These are phyloP conservation scores for Nomada goodeniana DNA, from an alignment of 2,888 invertebrate genomes.

Conservation along the genomic window DNA sequence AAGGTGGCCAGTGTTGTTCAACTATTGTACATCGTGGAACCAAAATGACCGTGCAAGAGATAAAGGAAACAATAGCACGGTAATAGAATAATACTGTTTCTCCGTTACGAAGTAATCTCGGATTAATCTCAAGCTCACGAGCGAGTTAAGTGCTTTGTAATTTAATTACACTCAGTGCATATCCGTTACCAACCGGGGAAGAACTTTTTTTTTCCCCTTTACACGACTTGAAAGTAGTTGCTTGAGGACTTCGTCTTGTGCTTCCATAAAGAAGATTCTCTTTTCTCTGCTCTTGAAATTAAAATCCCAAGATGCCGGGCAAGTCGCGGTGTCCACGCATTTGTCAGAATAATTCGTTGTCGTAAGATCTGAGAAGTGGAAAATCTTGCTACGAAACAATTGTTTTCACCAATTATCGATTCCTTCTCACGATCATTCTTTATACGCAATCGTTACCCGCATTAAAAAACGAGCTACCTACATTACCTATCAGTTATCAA, in stretches of 20 bases:
- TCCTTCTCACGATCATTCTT: no score
- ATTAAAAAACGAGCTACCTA: no score
- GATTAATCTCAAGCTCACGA: conserved; percentile 58
- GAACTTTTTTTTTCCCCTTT: conserved; percentile 5
- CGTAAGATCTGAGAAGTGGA: conserved; percentile 27
- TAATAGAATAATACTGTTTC: conserved; percentile 58
- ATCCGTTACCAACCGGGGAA: conserved; percentile 24
- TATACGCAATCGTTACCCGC: no score
- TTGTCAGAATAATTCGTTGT: neutral
- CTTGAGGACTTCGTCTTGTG: neutral
- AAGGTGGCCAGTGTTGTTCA: conserved; percentile 36
- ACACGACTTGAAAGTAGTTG: neutral
- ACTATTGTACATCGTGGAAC: conserved; percentile 43
- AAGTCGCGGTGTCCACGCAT: neutral
- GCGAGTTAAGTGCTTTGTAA: conserved; percentile 59
- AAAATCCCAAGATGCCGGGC: neutral
- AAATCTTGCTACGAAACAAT: no score
- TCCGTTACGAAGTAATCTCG: conserved; percentile 54
- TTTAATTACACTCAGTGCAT: conserved; percentile 50
- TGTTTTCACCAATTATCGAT: no score
- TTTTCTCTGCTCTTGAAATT: conserved; percentile 9
- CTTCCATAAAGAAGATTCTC: neutral
- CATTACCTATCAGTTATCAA: no score
- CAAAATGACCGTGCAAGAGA: conserved; percentile 37
- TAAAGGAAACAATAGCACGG: conserved; percentile 54